A percentile compares a stretch with the other conserved stretches of the same genome.
phyloP scores from a whole-genome alignment of 2,888 invertebrate species.

The Nasonia oneida region DNA sequence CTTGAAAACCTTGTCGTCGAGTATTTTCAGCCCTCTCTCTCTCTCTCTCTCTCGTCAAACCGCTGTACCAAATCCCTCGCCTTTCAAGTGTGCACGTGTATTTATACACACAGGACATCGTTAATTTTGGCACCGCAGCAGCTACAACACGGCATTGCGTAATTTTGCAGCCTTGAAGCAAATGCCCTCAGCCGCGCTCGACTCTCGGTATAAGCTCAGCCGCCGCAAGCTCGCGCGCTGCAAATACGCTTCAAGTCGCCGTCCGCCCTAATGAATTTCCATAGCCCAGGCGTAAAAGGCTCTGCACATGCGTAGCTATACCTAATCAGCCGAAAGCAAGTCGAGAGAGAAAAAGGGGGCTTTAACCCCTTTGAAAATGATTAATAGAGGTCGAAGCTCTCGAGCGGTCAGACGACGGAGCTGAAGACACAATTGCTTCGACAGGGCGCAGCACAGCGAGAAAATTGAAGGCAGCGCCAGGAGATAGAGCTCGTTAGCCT shows the following conservation, averaged over 20 bases:
- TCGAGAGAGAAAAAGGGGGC: not conserved
- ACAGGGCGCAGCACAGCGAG: not conserved
- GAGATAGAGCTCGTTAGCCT: slow-evolving; percentile 36
- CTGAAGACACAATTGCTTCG: slow-evolving; percentile 20
- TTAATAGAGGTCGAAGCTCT: not conserved
- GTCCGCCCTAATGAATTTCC: not conserved
- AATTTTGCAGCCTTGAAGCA: not conserved
- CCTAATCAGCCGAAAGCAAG: slow-evolving; percentile 28
- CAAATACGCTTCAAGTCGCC: not conserved
- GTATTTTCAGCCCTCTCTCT: too few relatives aligned
- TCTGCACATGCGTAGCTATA: not conserved
- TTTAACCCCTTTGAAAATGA: not conserved
- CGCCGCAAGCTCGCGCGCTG: not conserved
- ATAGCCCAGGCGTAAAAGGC: not conserved
- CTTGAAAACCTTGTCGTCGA: too few relatives aligned
- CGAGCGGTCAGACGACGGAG: too few relatives aligned
- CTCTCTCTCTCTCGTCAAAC: not conserved
- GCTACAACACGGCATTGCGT: not conserved
- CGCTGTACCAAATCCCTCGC: not conserved
- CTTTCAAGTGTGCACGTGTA: not conserved
- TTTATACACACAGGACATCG: not conserved
- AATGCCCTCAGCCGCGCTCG: too few relatives aligned
- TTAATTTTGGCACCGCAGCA: not conserved
- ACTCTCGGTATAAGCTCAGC: not conserved
- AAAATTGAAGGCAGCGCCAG: slow-evolving; percentile 47